Percentiles rank a stretch among this genome's conserved stretches.
phyloP scores from a whole-genome alignment of 2,888 invertebrate genomes.

The Rhagium mordax region DNA sequence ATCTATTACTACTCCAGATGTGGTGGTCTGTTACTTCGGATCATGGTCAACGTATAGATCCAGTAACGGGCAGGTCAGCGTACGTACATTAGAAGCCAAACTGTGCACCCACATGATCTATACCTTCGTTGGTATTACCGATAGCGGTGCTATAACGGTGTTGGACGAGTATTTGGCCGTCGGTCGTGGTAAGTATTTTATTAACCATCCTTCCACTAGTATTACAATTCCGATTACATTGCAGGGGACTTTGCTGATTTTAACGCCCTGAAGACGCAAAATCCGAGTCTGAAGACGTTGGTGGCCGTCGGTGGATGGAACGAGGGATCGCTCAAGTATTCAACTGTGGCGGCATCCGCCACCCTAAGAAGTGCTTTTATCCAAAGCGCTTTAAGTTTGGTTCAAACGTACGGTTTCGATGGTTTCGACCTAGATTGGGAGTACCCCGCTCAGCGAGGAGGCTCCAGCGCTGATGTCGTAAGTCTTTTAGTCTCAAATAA shows the following conservation, averaged over 20 bases:
- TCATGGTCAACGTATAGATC: slow-evolving; percentile 83
- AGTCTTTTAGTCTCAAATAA: no score
- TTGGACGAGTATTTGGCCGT: slow-evolving; percentile 69
- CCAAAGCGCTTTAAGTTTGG: slow-evolving; percentile 71
- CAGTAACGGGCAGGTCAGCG: slow-evolving; percentile 77
- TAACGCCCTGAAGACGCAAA: slow-evolving; percentile 72
- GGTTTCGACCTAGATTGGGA: slow-evolving; percentile 85
- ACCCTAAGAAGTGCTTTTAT: slow-evolving; percentile 73
- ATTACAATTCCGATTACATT: no score
- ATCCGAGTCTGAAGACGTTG: slow-evolving; percentile 73
- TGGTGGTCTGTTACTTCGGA: slow-evolving; percentile 83
- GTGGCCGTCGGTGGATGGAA: slow-evolving; percentile 82
- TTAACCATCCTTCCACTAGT: no score
- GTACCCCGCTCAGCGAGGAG: slow-evolving; percentile 76
- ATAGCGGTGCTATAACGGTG: slow-evolving; percentile 71
- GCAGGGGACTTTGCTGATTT: slow-evolving; percentile 55
- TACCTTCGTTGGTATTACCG: slow-evolving; percentile 77
- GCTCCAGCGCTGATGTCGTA: slow-evolving; percentile 64
- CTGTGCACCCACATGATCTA: slow-evolving; percentile 86
- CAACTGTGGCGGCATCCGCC: slow-evolving; percentile 70
- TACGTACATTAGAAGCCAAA: slow-evolving; percentile 77
- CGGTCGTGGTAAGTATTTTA: slow-evolving; percentile 36
- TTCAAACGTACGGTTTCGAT: slow-evolving; percentile 76
- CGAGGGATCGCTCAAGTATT: slow-evolving; percentile 71
- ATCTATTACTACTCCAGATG: slow-evolving; percentile 69